Evolutionary conservation across 2,797 vertebrate species (phyloP), one percentile per base, ranked within the genome.

Genomic region (Neopelma chrysocephalum): DNA sequence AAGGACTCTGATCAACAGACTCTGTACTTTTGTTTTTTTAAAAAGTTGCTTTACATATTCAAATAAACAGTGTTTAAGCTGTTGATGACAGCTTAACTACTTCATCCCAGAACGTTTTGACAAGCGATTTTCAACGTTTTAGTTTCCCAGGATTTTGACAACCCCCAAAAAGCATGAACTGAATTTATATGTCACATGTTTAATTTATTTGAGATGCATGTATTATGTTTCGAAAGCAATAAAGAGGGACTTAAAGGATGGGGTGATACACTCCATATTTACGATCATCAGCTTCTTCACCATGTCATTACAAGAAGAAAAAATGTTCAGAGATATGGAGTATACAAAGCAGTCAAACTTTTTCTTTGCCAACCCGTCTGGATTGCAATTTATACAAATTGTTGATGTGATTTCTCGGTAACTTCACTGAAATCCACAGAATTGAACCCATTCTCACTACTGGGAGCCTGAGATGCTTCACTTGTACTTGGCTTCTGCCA

Each of bases 31-130:
- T 10, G 29, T 15, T 60, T 86, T 93, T 92, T 32, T 16, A 27
- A 40, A 70, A 94, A 70, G 60, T 94, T 92, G 77, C 45, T 93
- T 96, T 90, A 82, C 90, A 94, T 95, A 91, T 94, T 96, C 77
- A 96, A 95, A 96, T 87, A 90, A 96, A 95, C 75, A 90, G 77
- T 93, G 78, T 84, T 96, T 95, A 93, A 97, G 78, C 93, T 96
- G 89, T 92, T 3, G 58, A 81, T 96, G 93, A 94, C 95, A 96
- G 93, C 95, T 96, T 95, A 95, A 92, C 86, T 89, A 56, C 93
- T 95, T 96, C 88, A 58, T 80, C 54, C 83, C 78, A 82, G 89
- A 94, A 94, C 66, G 1, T 96, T 97, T 97, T 97, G 94, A 96
- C 91, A 97, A 96, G 72, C 75, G 76, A 80, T 93, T 95, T 94